A percentile compares a stretch with the other conserved stretches of the same genome.
Evolutionary conservation across 2,888 invertebrate species (phyloP).

Genomic region (Drosophila stalkeri): DNA sequence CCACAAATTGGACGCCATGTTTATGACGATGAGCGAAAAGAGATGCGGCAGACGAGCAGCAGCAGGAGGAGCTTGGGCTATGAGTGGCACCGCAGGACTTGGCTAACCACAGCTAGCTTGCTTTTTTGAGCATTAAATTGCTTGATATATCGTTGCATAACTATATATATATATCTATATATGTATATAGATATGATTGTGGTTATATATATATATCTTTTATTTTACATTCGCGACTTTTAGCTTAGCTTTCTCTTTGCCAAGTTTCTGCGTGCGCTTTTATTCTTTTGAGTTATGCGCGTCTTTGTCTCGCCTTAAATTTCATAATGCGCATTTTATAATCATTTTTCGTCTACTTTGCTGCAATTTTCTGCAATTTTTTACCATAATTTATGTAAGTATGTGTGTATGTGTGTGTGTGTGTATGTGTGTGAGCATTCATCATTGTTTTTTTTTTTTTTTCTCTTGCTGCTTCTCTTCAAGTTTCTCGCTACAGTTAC

Average conservation of each 20-base stretch:
- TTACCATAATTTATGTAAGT: constrained; percentile 71
- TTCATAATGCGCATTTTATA: constrained; percentile 79
- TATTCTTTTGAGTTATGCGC: constrained; percentile 66
- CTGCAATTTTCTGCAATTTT: constrained; percentile 78
- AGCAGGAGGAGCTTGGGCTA: neutral
- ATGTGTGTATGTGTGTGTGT: constrained; percentile 17
- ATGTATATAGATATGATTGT: neutral
- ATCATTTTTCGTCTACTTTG: constrained; percentile 78
- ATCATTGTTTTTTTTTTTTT: constrained; percentile 38
- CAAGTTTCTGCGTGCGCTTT: constrained; percentile 36
- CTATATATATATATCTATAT: neutral
- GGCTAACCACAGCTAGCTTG: constrained; percentile 58
- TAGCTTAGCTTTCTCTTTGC: constrained; percentile 32
- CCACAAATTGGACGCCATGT: constrained; percentile 71
- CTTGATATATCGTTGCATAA: constrained; percentile 70
- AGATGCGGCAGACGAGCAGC: neutral
- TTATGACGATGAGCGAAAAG: constrained; percentile 42
- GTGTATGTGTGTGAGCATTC: constrained; percentile 43
- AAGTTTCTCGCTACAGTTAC: constrained; percentile 57
- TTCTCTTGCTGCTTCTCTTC: constrained; percentile 19
- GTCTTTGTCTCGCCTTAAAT: constrained; percentile 77
- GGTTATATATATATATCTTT: constrained; percentile 2
- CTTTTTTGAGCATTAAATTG: constrained; percentile 77
- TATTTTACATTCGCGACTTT: constrained; percentile 46
- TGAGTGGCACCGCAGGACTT: constrained; percentile 32